phyloP scores from a whole-genome alignment of 2,888 invertebrate genomes.

The Argyra leucocephala region DNA sequence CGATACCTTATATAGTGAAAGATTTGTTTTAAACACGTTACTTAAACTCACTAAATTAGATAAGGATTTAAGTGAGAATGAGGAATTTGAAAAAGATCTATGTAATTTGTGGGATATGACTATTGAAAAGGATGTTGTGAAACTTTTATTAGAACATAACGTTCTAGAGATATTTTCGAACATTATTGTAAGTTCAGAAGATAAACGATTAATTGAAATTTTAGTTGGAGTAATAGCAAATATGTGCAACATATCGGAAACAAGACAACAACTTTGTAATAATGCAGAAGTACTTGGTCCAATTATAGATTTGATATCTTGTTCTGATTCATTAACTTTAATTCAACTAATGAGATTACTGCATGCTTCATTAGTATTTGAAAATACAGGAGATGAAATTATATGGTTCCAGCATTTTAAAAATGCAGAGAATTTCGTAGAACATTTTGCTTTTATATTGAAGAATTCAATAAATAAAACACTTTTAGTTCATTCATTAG shows the following conservation, averaged over 20 bases:
- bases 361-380: conserved; percentile 47
- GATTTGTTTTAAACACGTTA: conserved; percentile 60
- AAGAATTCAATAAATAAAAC: conserved; percentile 61
- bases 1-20: conserved; percentile 67
- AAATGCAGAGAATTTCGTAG: conserved; percentile 46
- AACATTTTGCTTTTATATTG: conserved; percentile 60
- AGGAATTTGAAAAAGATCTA: conserved; percentile 60
- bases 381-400: conserved; percentile 42
- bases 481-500: conserved; percentile 50
- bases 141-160: conserved; percentile 57
- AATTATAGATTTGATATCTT: conserved; percentile 49
- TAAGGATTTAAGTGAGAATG: conserved; percentile 46
- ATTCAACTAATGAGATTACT: conserved; percentile 64
- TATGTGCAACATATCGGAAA: conserved; percentile 60
- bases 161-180: conserved; percentile 48
- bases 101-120: conserved; percentile 82
- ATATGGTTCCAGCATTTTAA: conserved; percentile 46
- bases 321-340: conserved; percentile 61
- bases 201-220: conserved; percentile 65
- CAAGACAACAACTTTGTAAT: conserved; percentile 49
- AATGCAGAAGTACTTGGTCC: conserved; percentile 50
- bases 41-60: conserved; percentile 53
- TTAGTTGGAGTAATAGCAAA: conserved; percentile 76
- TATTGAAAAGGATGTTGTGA: conserved; percentile 63
- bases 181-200: conserved; percentile 53